Evolutionary conservation across 1,140 invertebrate genomes (phyloP).

Genomic region (Eurytemora carolleeae): DNA sequence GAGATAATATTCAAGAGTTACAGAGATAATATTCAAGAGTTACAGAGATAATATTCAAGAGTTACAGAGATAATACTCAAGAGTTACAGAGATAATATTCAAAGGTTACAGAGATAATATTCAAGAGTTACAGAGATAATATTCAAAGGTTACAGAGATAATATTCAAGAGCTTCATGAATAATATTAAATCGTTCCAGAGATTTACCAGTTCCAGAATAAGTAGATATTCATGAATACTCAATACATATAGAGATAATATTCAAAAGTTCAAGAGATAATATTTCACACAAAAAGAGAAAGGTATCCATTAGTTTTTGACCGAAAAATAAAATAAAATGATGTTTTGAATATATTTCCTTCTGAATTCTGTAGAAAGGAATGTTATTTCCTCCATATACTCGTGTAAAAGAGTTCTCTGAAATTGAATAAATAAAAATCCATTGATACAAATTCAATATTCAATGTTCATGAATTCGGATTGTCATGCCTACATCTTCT

Average conservation of each 20-base stretch:
- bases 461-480: not conserved
- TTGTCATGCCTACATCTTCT: not conserved
- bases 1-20: not conserved
- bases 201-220: too few species aligned
- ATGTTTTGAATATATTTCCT: constrained; percentile 1
- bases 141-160: too few species aligned
- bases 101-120: too few species aligned
- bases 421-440: not conserved
- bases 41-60: constrained; percentile 37
- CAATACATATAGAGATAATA: constrained; percentile 15
- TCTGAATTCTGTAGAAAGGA: not conserved
- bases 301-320: too few species aligned
- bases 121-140: too few species aligned
- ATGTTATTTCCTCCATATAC: not conserved
- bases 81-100: too few species aligned
- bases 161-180: too few species aligned
- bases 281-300: too few species aligned
- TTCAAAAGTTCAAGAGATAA: not conserved
- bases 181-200: too few species aligned
- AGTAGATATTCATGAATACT: constrained; percentile 16
- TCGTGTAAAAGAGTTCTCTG: not conserved
- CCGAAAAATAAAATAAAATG: too few species aligned
- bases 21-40: constrained; percentile 42
- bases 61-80: too few species aligned
- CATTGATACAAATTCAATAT: not conserved